Conservation (phyloP, 2,797 vertebrate species). For the Microctenopoma steveboyesi region DNA sequence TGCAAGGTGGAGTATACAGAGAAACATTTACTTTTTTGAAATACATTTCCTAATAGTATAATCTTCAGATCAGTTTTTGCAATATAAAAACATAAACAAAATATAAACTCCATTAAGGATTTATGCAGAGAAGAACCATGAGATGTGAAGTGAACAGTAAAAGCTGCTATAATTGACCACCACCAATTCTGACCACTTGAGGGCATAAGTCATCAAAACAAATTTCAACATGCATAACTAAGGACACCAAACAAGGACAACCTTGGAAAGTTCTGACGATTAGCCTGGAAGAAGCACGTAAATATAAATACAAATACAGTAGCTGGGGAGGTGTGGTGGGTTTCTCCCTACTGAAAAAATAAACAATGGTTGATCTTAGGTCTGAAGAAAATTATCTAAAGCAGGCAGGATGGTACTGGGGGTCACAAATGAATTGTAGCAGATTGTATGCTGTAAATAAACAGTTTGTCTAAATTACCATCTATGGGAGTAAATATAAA, state of each 20-base stretch:
- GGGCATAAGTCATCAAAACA: constrained; percentile 7
- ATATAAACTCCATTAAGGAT: no score
- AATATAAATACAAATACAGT: neutral
- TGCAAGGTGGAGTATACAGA: neutral
- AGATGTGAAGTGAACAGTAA: constrained; percentile 19
- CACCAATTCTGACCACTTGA: constrained; percentile 26
- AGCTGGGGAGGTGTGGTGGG: neutral
- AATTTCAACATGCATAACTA: neutral
- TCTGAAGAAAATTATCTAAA: constrained; percentile 5
- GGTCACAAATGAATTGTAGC: constrained; percentile 28
- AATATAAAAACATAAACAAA: neutral
- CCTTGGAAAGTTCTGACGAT: neutral
- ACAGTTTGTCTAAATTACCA: neutral
- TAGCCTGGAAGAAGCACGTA: neutral
- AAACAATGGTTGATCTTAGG: constrained; percentile 1
- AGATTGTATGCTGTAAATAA: neutral
- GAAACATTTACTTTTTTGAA: neutral
- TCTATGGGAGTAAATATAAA: neutral
- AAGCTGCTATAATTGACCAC: constrained; percentile 16
- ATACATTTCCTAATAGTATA: neutral
- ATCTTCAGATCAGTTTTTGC: neutral
- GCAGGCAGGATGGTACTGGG: neutral
- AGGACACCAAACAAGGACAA: neutral
- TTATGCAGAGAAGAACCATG: constrained; percentile 1
- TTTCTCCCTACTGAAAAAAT: neutral